Conservation (phyloP, 2,797 vertebrate species). For the Characodon lateralis region DNA sequence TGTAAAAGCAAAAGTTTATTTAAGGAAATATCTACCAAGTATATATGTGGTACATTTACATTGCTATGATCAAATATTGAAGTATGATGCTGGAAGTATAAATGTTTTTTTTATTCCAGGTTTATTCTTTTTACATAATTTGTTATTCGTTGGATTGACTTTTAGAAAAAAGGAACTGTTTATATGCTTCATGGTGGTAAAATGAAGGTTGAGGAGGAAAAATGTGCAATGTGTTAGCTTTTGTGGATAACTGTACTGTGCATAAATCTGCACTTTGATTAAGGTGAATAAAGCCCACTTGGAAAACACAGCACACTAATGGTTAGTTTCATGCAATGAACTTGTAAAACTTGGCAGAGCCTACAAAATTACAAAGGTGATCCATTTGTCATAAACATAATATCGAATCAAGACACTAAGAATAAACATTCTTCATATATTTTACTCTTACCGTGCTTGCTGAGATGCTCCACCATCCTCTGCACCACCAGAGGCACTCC, state of each 20-base stretch:
- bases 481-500: slow-evolving; percentile 85
- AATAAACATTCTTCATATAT: neutral
- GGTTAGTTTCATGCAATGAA: neutral
- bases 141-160: neutral
- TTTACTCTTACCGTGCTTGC: slow-evolving; percentile 81
- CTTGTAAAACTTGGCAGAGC: no score
- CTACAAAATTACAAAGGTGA: neutral
- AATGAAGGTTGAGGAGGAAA: neutral
- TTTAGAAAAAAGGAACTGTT: neutral
- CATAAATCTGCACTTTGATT: no score
- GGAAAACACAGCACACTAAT: neutral
- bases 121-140: neutral
- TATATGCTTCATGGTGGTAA: neutral
- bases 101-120: neutral
- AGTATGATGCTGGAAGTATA: neutral
- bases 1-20: neutral
- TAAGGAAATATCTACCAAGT: neutral
- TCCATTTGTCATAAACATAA: neutral
- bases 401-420: neutral
- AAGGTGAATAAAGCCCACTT: neutral
- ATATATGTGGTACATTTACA: neutral
- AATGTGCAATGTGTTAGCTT: neutral
- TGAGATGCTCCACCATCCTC: slow-evolving; percentile 86
- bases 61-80: neutral
- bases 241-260: neutral